Evolutionary conservation across 2,888 invertebrate genomes (phyloP).

Genomic region (Torymus texanus): DNA sequence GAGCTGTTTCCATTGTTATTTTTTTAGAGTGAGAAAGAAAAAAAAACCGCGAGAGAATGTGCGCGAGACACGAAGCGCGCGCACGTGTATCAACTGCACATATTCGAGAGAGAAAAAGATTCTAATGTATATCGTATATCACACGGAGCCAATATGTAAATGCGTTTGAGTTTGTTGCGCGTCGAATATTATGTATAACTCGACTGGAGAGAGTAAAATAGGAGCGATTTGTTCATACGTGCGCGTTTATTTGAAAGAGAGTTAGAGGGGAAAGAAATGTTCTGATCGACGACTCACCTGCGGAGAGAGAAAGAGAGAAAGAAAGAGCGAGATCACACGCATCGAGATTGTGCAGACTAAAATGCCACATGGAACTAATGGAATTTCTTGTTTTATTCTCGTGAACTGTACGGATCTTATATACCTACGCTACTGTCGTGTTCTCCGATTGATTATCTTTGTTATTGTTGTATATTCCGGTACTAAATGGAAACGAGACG

Average conservation of each 20-base stretch:
- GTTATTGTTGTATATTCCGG: constrained; percentile 63
- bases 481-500: constrained; percentile 60
- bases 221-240: too few relatives aligned
- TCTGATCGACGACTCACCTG: constrained; percentile 24
- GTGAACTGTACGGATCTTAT: constrained; percentile 42
- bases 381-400: constrained; percentile 43
- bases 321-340: not conserved
- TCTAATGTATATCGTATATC: not conserved
- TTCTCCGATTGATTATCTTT: constrained; percentile 58
- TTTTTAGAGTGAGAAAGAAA: constrained; percentile 36
- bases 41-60: constrained; percentile 21
- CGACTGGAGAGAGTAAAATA: too few relatives aligned
- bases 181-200: too few relatives aligned
- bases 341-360: constrained; percentile 21
- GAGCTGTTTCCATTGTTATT: constrained; percentile 50
- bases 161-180: constrained; percentile 18
- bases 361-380: constrained; percentile 31
- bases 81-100: constrained; percentile 7
- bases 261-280: not conserved
- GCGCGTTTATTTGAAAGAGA: too few relatives aligned
- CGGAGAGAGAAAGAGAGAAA: not conserved
- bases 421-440: constrained; percentile 49
- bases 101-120: not conserved
- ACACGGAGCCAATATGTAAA: not conserved
- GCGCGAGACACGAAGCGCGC: not conserved